phyloP scores from a whole-genome alignment of 2,797 vertebrate genomes.

The Potorous gilbertii region DNA sequence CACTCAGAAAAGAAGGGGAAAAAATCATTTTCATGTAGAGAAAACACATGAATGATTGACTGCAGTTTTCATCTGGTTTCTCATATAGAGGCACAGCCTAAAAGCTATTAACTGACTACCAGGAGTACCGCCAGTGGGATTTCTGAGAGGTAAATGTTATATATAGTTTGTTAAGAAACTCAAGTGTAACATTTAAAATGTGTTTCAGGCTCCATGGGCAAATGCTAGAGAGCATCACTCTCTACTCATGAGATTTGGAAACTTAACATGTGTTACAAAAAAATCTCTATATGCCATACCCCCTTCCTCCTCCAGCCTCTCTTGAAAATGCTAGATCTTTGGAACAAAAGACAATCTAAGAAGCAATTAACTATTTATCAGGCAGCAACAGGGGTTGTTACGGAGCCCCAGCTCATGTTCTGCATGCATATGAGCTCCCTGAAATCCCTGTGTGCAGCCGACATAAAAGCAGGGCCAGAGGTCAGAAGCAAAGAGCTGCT shows the following conservation, averaged over 20 bases:
- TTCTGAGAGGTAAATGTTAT: neutral
- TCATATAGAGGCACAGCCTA: neutral
- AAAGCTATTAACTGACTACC: neutral
- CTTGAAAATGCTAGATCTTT: slow-evolving; percentile 21
- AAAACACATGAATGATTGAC: neutral
- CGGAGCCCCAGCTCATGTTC: slow-evolving; percentile 27
- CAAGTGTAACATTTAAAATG: neutral
- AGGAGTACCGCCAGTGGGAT: neutral
- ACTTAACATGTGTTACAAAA: neutral
- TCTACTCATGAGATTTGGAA: neutral
- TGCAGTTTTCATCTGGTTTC: neutral
- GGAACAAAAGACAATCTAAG: slow-evolving; percentile 21
- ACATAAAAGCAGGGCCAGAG: slow-evolving; percentile 39
- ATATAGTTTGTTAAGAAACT: slow-evolving; percentile 6
- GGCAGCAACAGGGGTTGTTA: slow-evolving; percentile 38
- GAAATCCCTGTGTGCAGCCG: slow-evolving; percentile 58
- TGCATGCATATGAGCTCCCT: slow-evolving; percentile 51
- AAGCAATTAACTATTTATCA: slow-evolving; percentile 71
- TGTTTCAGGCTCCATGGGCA: slow-evolving; percentile 15
- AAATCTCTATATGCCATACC: neutral
- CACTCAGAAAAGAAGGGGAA: slow-evolving; percentile 37
- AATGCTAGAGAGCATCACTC: neutral
- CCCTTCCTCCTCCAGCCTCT: slow-evolving; percentile 38
- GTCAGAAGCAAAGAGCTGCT: slow-evolving; percentile 68
- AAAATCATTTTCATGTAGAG: neutral